Evolutionary conservation across 2,113 vertebrate species (phyloP), one percentile per base, ranked within the genome.

Genomic region (Calyptomena viridis): DNA sequence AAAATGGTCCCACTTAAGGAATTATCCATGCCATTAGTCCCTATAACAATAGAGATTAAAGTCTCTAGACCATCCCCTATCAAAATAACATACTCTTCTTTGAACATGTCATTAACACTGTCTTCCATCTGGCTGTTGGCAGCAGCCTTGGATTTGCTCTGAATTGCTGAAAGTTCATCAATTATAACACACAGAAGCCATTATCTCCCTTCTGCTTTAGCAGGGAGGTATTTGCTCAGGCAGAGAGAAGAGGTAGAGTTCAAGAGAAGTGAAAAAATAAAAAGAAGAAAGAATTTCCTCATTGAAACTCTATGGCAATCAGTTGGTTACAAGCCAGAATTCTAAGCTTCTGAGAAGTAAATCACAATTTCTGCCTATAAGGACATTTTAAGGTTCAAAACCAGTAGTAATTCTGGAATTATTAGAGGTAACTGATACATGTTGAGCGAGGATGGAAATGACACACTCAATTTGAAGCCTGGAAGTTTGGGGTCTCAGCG

Each of bases 101-200:
- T 97, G 97, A 97, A 95, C 94, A 95, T 89, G 91, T 97, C 97
- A 97, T 97, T 96, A 95, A 96, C 96, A 97, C 95, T 91, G 90
- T 79, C 96, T 94, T 93, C 93, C 97, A 97, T 97, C 95, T 97
- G 96, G 96, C 39, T 95, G 84, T 84, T 97, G 96, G 95, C 95
- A 97, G 94, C 79, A 89, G 91, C 63, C 80, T 97, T 95, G 95
- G 62, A 89, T 93, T 96, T 88, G 86, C 88, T 95, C 95, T 2
- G 86, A 97, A 97, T 94, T 96, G 91, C 93, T 96, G 87, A 90
- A 94, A 97, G 86, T 97, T 97, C 96, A 97, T 97, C 88, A 97
- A 95, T 97, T 97, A 97, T 23, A 95, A 93, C 79, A 96, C 88
- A 97, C 95, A 97, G 95, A 96, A 97, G 93, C 90, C 76, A 92